A percentile compares a stretch with the other conserved stretches of the same genome.
Conservation (phyloP, 2,113 vertebrate genomes). For the Gobius niger region DNA sequence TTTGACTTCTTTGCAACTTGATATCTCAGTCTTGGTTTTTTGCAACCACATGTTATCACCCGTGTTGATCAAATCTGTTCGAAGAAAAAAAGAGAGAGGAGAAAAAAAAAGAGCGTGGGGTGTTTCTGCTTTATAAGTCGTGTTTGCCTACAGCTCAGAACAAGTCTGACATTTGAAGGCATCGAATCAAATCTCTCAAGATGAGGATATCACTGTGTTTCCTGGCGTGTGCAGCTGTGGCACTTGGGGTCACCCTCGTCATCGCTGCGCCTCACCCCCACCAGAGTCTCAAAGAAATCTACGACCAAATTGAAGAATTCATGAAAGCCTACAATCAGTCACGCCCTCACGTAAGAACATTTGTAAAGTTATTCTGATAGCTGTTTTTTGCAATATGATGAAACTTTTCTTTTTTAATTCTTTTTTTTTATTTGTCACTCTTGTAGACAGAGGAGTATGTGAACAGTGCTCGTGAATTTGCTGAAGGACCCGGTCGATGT, state of each 20-base stretch:
- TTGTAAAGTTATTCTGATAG: background rate
- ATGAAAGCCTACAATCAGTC: rapidly evolving
- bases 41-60: constrained; percentile 36
- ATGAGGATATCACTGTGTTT: constrained; percentile 30
- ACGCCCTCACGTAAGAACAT: constrained; percentile 23
- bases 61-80: background rate
- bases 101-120: constrained; percentile 16
- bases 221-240: constrained; percentile 15
- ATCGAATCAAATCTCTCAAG: background rate
- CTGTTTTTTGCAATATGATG: background rate
- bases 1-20: background rate
- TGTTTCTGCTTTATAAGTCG: constrained; percentile 40
- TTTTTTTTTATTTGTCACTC: background rate
- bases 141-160: constrained; percentile 8
- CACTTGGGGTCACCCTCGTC: background rate
- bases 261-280: rapidly evolving
- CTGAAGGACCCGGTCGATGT: background rate
- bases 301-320: no score
- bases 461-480: constrained; percentile 1
- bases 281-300: rapidly evolving
- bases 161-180: constrained; percentile 5
- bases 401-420: background rate
- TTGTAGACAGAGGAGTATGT: constrained; percentile 12
- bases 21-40: constrained; percentile 2
- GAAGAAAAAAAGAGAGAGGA: background rate